Evolutionary conservation across 2,113 vertebrate species (phyloP).

Genomic region (Tapirus terrestris): DNA sequence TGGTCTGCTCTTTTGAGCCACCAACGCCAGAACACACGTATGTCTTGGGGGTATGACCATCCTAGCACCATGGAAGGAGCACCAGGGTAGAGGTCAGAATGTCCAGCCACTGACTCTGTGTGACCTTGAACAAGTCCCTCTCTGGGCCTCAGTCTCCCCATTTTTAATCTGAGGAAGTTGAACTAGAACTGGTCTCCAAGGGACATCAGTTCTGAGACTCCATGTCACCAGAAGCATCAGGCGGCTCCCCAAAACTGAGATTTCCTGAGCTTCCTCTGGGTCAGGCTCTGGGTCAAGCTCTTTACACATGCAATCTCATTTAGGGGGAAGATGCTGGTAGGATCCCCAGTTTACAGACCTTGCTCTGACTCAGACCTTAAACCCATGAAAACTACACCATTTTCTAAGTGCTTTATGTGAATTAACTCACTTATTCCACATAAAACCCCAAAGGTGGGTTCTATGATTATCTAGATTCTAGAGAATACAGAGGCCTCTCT

Average conservation of each 20-base stretch:
- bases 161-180: neutral
- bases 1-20: neutral
- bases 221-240: neutral
- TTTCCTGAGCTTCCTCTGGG: neutral
- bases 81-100: neutral
- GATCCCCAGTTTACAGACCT: neutral
- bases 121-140: neutral
- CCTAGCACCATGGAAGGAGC: no score
- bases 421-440: neutral
- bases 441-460: neutral
- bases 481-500: neutral
- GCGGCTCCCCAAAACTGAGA: neutral
- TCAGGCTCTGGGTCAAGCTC: neutral
- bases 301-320: neutral
- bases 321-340: neutral
- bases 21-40: neutral
- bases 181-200: neutral
- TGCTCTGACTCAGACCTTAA: neutral
- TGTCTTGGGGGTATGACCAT: accelerated
- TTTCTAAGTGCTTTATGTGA: neutral
- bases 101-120: neutral
- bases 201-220: neutral
- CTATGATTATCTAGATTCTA: neutral
- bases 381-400: neutral
- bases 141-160: neutral